These are phyloP conservation scores for Falco naumanni DNA, from an alignment of 2,797 vertebrate species.

Conservation along the genomic window DNA sequence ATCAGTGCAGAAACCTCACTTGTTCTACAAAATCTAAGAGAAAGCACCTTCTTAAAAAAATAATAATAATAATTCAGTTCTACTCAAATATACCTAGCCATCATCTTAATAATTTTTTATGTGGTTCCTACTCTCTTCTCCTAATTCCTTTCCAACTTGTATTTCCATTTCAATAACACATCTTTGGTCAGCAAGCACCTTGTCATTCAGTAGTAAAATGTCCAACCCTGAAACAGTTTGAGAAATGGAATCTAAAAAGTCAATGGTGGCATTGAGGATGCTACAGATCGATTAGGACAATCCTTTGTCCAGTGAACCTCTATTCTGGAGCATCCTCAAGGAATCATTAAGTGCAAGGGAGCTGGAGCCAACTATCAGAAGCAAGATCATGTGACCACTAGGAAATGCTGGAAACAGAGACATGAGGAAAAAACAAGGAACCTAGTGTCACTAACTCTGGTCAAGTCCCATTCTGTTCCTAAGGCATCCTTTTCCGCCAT, in stretches of 20 bases:
- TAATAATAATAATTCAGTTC: neutral
- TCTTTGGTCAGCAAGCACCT: neutral
- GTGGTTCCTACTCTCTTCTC: neutral
- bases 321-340: neutral
- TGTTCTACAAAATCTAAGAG: neutral
- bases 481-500: neutral
- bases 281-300: neutral
- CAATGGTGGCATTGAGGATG: neutral
- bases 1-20: neutral
- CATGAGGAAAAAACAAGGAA: neutral
- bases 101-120: neutral
- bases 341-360: neutral
- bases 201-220: neutral
- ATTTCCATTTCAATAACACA: neutral
- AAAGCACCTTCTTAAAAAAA: neutral
- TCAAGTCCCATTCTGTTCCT: neutral
- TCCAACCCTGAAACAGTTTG: neutral
- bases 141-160: neutral
- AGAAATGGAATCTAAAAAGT: neutral
- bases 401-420: neutral
- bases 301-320: neutral
- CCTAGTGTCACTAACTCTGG: neutral
- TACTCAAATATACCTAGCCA: neutral
- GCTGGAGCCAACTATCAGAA: neutral
- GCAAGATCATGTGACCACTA: neutral